These are phyloP conservation scores for Sinopyrophorus schimmeli DNA, from an alignment of 2,888 invertebrate genomes.

Conservation along the genomic window DNA sequence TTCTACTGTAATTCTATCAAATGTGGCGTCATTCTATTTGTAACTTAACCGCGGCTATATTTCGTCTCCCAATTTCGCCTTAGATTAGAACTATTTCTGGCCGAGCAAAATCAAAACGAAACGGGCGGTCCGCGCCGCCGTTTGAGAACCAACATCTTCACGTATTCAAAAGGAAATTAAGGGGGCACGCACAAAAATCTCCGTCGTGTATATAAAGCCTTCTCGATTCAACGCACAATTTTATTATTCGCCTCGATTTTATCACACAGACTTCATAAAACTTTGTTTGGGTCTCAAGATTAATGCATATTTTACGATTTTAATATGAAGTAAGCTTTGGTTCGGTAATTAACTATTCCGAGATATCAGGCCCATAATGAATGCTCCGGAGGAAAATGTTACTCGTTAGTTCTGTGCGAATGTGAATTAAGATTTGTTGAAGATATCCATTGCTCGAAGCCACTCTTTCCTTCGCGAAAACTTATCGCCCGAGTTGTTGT, in stretches of 20 bases:
- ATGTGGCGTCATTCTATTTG: too few species aligned
- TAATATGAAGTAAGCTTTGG: slow-evolving; percentile 48
- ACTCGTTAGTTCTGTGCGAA: slow-evolving; percentile 38
- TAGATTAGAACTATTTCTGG: too few species aligned
- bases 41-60: too few species aligned
- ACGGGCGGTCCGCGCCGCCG: too few species aligned
- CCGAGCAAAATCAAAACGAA: too few species aligned
- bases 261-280: slow-evolving; percentile 52
- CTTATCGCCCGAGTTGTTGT: slow-evolving; percentile 23
- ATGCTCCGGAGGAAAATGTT: slow-evolving; percentile 36
- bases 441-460: slow-evolving; percentile 28
- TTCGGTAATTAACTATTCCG: slow-evolving; percentile 48
- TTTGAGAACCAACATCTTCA: slow-evolving; percentile 45
- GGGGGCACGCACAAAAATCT: slow-evolving; percentile 47
- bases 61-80: too few species aligned
- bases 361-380: slow-evolving; percentile 43
- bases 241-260: slow-evolving; percentile 52
- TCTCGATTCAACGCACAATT: slow-evolving; percentile 50
- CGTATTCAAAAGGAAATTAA: slow-evolving; percentile 48
- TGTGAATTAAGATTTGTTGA: slow-evolving; percentile 38
- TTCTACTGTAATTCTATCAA: too few species aligned
- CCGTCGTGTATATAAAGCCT: slow-evolving; percentile 43
- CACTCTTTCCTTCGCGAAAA: slow-evolving; percentile 15
- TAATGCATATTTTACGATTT: slow-evolving; percentile 53
- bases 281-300: slow-evolving; percentile 48